Evolutionary conservation across 2,113 vertebrate species (phyloP).

Genomic region (Prionailurus viverrinus): DNA sequence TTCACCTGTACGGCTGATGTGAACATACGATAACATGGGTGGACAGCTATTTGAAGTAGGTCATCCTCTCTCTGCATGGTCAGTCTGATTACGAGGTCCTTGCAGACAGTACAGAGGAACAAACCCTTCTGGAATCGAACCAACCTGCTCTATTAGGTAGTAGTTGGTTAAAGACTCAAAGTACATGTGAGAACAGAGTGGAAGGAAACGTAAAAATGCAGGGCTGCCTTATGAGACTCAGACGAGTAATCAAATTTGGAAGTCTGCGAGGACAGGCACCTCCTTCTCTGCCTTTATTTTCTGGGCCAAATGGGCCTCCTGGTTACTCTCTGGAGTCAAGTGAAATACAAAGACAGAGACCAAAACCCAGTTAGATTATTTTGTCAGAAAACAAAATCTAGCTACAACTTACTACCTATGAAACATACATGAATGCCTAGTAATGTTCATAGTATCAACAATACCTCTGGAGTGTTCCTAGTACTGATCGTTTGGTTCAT

Average conservation of each 20-base stretch:
- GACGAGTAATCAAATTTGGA: conserved; percentile 4
- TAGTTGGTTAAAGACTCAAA: neutral
- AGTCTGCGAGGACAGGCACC: conserved; percentile 6
- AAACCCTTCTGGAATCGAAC: conserved; percentile 16
- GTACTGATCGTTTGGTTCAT: neutral
- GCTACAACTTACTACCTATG: neutral
- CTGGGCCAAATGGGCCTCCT: conserved; percentile 32
- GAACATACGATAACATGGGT: neutral
- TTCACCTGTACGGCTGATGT: neutral
- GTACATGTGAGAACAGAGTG: neutral
- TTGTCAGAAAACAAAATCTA: conserved; percentile 22
- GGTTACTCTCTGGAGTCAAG: neutral
- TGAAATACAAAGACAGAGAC: conserved; percentile 33
- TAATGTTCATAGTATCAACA: neutral
- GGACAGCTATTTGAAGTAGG: neutral
- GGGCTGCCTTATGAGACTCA: neutral
- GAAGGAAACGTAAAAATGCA: conserved; percentile 20
- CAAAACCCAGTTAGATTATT: conserved; percentile 29
- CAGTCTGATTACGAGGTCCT: neutral
- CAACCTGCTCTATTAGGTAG: neutral
- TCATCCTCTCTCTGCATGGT: conserved; percentile 1
- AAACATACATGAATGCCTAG: conserved; percentile 8
- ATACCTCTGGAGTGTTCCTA: neutral
- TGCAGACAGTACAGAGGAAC: conserved; percentile 18
- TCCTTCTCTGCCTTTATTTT: neutral